A percentile compares a stretch with the other conserved stretches of the same genome.
Evolutionary conservation across 1,140 invertebrate species (phyloP).

Genomic region (Berghia stephanieae): DNA sequence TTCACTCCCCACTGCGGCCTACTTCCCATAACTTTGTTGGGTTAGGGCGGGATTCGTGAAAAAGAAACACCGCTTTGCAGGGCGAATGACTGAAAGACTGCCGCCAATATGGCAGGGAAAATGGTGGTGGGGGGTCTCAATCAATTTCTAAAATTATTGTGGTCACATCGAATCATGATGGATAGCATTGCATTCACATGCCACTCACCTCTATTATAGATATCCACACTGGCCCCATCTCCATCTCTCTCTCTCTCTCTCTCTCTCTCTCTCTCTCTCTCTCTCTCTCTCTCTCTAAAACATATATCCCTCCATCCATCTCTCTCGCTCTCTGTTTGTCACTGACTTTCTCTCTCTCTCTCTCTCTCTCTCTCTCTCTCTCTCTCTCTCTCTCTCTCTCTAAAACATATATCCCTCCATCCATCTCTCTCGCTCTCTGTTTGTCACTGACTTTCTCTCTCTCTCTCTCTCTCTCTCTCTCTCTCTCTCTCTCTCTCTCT

Average conservation of each 20-base stretch:
- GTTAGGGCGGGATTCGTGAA: too few species aligned
- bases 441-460: background rate
- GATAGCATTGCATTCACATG: background rate
- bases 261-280: background rate
- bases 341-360: background rate
- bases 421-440: background rate
- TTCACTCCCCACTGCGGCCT: too few species aligned
- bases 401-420: background rate
- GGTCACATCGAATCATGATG: background rate
- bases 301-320: background rate
- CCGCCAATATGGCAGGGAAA: too few species aligned
- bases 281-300: background rate
- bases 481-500: background rate
- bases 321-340: too few species aligned
- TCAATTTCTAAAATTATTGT: background rate
- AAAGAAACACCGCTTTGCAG: too few species aligned
- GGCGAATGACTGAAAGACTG: too few species aligned
- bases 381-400: background rate
- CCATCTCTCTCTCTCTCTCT: background rate
- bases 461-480: background rate
- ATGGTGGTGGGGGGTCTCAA: too few species aligned
- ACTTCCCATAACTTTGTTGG: too few species aligned
- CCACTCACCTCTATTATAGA: background rate
- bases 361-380: background rate
- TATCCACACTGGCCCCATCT: background rate